phyloP scores from a whole-genome alignment of 1,140 invertebrate genomes.

The Lithobius niger region DNA sequence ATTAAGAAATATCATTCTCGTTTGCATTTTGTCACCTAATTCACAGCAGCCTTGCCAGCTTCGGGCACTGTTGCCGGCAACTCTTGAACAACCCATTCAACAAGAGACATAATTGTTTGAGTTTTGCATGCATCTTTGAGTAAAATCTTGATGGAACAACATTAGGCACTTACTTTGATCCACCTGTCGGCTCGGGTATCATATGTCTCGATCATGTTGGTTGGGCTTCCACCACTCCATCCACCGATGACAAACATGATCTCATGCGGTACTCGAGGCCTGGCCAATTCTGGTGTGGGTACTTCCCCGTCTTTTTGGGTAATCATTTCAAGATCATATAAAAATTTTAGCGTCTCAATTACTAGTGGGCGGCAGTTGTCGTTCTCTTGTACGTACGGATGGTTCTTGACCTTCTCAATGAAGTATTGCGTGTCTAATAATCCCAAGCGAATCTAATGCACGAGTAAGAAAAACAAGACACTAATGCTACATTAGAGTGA shows the following conservation, averaged over 20 bases:
- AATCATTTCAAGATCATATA: conserved; percentile 58
- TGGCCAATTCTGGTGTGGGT: conserved; percentile 45
- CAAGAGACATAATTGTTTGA: no score
- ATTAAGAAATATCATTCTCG: no score
- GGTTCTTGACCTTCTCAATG: conserved; percentile 50
- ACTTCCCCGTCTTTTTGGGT: conserved; percentile 43
- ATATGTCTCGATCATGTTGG: conserved; percentile 58
- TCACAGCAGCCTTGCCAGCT: no score
- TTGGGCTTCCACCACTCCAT: conserved; percentile 54
- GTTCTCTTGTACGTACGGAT: conserved; percentile 45
- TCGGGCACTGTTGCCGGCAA: no score
- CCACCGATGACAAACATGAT: conserved; percentile 59
- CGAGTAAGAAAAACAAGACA: background rate
- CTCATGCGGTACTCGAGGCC: conserved; percentile 51
- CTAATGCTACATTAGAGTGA: no score
- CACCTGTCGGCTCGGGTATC: conserved; percentile 61
- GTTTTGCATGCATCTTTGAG: no score
- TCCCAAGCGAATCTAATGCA: conserved; percentile 50
- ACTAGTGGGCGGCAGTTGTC: conserved; percentile 50
- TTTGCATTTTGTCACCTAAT: no score
- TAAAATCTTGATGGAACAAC: no score
- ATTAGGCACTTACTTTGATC: conserved; percentile 39
- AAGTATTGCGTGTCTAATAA: conserved; percentile 69
- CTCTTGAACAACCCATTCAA: no score
- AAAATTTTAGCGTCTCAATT: conserved; percentile 56